Conservation (phyloP, 2,113 vertebrate genomes). For the Felis catus region DNA sequence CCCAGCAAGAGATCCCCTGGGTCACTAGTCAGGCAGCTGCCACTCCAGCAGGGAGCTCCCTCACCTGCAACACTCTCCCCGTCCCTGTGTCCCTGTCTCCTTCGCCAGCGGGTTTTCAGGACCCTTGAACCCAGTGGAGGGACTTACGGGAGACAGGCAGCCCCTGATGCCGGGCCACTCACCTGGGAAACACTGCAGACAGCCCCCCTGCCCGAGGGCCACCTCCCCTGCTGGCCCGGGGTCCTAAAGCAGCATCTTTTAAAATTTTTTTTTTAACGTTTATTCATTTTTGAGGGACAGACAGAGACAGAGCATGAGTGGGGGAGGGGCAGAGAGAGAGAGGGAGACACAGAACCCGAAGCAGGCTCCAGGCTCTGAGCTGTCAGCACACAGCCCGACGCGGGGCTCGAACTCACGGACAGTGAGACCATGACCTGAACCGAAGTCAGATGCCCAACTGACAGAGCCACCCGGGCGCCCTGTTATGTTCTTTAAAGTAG, state of each 20-base stretch:
- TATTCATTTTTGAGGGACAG: too few species aligned
- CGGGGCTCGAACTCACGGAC: too few species aligned
- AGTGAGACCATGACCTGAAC: too few species aligned
- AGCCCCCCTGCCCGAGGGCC: rapidly evolving
- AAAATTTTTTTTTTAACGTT: too few species aligned
- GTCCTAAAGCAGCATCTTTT: neutral
- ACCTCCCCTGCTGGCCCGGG: rapidly evolving
- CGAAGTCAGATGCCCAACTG: too few species aligned
- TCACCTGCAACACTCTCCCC: rapidly evolving
- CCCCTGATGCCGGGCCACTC: rapidly evolving
- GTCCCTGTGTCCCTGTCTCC: neutral
- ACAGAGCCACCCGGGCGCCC: too few species aligned
- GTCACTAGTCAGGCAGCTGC: neutral
- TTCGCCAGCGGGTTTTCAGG: neutral
- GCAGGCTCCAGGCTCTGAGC: too few species aligned
- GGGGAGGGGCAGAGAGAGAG: too few species aligned
- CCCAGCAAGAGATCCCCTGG: neutral
- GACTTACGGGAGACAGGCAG: rapidly evolving
- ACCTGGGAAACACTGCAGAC: neutral
- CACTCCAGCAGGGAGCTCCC: neutral
- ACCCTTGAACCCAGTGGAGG: rapidly evolving
- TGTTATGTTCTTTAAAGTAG: rapidly evolving
- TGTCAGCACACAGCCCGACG: too few species aligned
- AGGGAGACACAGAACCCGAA: too few species aligned
- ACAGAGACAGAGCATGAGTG: too few species aligned